phyloP scores from a whole-genome alignment of 1,140 invertebrate genomes.

The Hylaeus volcanicus region DNA sequence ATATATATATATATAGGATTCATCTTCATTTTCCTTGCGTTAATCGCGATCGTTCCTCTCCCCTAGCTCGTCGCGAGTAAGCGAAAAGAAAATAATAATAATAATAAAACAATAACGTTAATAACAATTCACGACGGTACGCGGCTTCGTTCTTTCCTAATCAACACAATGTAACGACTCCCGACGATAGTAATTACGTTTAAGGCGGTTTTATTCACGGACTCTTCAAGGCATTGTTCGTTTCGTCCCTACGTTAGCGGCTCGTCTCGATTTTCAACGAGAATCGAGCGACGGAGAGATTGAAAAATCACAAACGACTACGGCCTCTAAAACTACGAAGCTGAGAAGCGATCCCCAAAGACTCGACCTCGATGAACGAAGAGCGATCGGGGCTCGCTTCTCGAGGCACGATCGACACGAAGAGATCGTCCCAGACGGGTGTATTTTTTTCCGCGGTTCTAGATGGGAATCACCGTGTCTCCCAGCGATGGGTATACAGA shows the following conservation, averaged over 20 bases:
- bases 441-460: background rate
- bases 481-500: background rate
- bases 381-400: background rate
- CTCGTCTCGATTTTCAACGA: background rate
- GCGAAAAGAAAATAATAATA: slow-evolving; percentile 45
- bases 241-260: background rate
- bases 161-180: slow-evolving; percentile 23
- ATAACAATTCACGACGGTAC: slow-evolving; percentile 65
- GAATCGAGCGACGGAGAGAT: background rate
- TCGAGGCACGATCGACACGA: background rate
- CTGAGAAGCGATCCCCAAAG: slow-evolving; percentile 37
- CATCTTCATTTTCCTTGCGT: slow-evolving; percentile 44
- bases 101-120: slow-evolving; percentile 66
- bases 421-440: background rate
- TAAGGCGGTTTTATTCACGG: slow-evolving; percentile 61
- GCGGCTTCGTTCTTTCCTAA: slow-evolving; percentile 4
- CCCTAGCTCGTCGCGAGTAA: slow-evolving; percentile 58
- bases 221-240: slow-evolving; percentile 29
- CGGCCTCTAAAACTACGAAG: slow-evolving; percentile 54
- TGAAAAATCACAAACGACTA: slow-evolving; percentile 31
- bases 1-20: slow-evolving; percentile 53
- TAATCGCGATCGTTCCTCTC: slow-evolving; percentile 43
- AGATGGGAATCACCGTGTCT: slow-evolving; percentile 31
- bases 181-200: slow-evolving; percentile 37
- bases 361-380: background rate